phyloP scores from a whole-genome alignment of 2,888 invertebrate species.

The Cephus pulcher region DNA sequence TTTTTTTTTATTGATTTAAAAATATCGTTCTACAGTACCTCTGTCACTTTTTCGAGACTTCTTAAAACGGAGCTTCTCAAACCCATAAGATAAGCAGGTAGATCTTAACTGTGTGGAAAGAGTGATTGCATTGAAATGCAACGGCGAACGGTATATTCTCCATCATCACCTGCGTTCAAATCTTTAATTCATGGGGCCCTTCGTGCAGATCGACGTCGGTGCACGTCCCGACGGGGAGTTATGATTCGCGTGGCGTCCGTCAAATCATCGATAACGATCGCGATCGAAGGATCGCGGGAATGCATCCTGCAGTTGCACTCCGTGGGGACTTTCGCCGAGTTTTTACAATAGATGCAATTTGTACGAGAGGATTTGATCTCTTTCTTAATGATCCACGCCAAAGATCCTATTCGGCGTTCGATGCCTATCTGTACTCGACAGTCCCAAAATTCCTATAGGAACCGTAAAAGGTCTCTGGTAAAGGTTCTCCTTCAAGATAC shows the following conservation, averaged over 20 bases:
- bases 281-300: slow-evolving; percentile 8
- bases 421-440: neutral
- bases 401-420: neutral
- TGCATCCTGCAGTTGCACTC: neutral
- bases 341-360: neutral
- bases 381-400: neutral
- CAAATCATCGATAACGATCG: slow-evolving; percentile 38
- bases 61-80: neutral
- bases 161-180: slow-evolving; percentile 40
- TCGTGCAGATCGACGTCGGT: slow-evolving; percentile 5
- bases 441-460: neutral
- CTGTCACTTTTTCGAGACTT: neutral
- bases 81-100: neutral
- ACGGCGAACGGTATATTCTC: neutral
- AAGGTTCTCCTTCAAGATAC: neutral
- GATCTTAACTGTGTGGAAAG: neutral
- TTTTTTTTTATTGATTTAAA: neutral
- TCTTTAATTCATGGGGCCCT: slow-evolving; percentile 44
- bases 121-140: slow-evolving; percentile 1
- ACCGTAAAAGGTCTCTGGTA: neutral
- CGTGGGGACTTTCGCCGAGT: neutral
- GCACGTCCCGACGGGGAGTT: slow-evolving; percentile 14
- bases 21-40: neutral
- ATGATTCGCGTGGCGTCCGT: slow-evolving; percentile 44
- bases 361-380: neutral